A percentile compares a stretch with the other conserved stretches of the same genome.
phyloP scores from a whole-genome alignment of 2,113 vertebrate species.

The Tonatia bakeri region DNA sequence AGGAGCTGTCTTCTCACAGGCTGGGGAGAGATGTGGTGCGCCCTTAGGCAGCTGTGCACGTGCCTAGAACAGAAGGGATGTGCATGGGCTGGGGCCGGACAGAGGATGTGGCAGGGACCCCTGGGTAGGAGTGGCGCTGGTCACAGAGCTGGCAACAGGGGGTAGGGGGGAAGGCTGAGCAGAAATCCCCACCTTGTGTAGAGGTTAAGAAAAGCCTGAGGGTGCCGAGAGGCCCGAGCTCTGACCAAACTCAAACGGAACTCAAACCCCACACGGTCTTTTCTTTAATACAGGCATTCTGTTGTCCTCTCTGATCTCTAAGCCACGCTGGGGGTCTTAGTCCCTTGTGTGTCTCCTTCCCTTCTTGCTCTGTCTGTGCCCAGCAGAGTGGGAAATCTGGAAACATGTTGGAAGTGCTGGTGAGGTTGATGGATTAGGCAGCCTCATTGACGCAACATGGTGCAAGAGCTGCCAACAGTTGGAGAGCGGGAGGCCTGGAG shows the following conservation, averaged over 20 bases:
- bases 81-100: too few species aligned
- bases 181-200: not conserved
- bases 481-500: not conserved
- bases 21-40: not conserved
- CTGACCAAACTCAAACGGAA: not conserved
- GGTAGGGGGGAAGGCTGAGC: not conserved
- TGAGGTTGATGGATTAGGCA: not conserved
- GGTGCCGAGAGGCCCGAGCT: not conserved
- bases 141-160: not conserved
- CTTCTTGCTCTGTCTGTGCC: not conserved
- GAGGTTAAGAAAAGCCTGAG: not conserved
- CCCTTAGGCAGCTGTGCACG: not conserved
- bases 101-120: not conserved
- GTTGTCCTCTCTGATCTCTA: not conserved
- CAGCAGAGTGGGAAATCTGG: not conserved
- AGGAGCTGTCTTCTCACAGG: not conserved
- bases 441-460: too few species aligned
- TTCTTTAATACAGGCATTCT: too few species aligned
- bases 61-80: too few species aligned
- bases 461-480: not conserved
- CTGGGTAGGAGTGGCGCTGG: too few species aligned
- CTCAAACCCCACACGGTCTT: accelerated
- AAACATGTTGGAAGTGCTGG: not conserved
- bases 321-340: not conserved
- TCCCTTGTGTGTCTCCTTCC: not conserved